Evolutionary conservation across 1,140 invertebrate species (phyloP), one percentile per base, ranked within the genome.

Genomic region (Limonius californicus): DNA sequence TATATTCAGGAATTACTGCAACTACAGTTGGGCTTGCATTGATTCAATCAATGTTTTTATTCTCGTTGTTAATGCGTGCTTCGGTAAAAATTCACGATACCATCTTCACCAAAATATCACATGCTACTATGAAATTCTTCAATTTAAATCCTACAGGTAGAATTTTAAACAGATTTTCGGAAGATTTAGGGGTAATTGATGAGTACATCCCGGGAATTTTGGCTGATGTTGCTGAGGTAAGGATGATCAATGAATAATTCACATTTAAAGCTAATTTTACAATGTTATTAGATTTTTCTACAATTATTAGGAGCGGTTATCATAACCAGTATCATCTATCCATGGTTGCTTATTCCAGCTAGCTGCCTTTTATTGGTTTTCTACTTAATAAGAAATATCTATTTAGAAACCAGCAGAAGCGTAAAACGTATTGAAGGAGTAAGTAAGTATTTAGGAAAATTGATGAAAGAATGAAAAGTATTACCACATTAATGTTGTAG

Each of bases 101-200:
- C 1, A 86, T 89, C 79, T 89, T 90, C 70, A 64, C 72, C 32
- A 81, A 80, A 59, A 76, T 88, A 16, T 74, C 87, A 7, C 69
- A 79, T 15, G 80, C 84, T 4, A 78, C 80, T 14, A 83, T 85
- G 79, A 70, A 69, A 18, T 87, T 86, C 70, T 87, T 84, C 71
- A 81, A 86, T 65, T 68, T 72, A 11, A 86, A 81, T 60, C 82
- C 84, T 19, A 74, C 76, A 27, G 86, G 72, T 19, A 76, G 81
- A 59, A 80, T 84, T 71, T 63, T 83, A 8, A 82, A 82, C 63
- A 74, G 80, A 64, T 81, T 83, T 63, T 81, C 88, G 0, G 88
- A 88, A 74, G 90, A 92, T 72, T 80, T 89, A 65, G 90, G 91
- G 64, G 84, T 88, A 16, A 82, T 90, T 66, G 91, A 93, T 75